Conservation (phyloP, 2,888 invertebrate genomes). For the Agapostemon virescens region DNA sequence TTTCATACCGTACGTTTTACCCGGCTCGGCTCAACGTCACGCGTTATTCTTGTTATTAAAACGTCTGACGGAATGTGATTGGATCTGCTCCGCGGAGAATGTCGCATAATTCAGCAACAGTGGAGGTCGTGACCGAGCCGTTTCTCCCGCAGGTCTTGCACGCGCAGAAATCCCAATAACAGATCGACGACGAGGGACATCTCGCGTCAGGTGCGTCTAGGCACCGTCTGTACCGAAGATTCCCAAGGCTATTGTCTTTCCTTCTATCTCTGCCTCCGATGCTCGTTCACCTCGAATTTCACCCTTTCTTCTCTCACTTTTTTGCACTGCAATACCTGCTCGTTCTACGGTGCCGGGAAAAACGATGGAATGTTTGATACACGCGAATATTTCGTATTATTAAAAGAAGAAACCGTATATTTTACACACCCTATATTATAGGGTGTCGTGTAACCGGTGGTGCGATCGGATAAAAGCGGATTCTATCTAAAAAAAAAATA, state of each 20-base stretch:
- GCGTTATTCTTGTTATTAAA: slow-evolving; percentile 28
- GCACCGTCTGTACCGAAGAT: slow-evolving; percentile 44
- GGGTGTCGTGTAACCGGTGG: no score
- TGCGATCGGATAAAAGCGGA: no score
- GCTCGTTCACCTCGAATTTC: slow-evolving; percentile 28
- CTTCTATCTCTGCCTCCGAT: slow-evolving; percentile 27
- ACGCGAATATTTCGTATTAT: not conserved
- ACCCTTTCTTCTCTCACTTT: not conserved
- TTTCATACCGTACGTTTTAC: not conserved
- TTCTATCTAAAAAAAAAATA: no score
- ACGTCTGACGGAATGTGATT: slow-evolving; percentile 33
- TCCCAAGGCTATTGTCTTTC: slow-evolving; percentile 57
- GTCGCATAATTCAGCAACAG: slow-evolving; percentile 33
- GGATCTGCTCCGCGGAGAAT: slow-evolving; percentile 29
- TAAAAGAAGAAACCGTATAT: no score
- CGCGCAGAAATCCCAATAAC: slow-evolving; percentile 56
- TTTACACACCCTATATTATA: no score
- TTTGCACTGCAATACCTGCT: not conserved
- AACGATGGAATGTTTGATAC: not conserved
- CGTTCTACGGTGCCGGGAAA: not conserved
- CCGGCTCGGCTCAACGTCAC: not conserved
- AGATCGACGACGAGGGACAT: slow-evolving; percentile 42
- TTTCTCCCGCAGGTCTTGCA: slow-evolving; percentile 19
- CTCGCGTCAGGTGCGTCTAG: slow-evolving; percentile 55
- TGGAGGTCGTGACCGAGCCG: slow-evolving; percentile 14